Percentiles rank a stretch among this genome's conserved stretches.
Conservation (phyloP, 1,140 invertebrate species). For the Cydia splendana region DNA sequence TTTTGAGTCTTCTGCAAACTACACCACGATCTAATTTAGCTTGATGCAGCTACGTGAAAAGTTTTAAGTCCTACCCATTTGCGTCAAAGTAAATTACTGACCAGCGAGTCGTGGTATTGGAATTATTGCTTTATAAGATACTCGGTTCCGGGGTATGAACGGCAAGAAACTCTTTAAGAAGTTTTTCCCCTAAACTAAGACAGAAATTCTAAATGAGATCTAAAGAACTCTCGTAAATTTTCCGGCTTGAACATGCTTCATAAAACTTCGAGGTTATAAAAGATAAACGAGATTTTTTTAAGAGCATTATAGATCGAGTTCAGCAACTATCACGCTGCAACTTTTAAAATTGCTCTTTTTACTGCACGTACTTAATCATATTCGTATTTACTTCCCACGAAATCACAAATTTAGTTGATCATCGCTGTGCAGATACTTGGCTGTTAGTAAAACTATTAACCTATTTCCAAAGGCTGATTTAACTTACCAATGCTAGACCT, state of each 20-base stretch:
- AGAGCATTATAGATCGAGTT: no score
- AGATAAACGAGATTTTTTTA: no score
- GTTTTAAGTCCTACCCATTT: constrained; percentile 15
- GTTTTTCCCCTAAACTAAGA: background rate
- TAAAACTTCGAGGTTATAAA: background rate
- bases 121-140: constrained; percentile 13
- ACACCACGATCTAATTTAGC: background rate
- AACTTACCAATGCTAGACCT: background rate
- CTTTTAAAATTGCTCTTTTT: background rate
- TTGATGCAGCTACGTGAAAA: background rate
- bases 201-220: background rate
- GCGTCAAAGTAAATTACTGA: constrained; percentile 22
- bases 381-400: background rate
- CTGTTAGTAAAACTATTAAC: background rate
- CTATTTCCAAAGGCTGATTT: background rate
- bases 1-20: background rate
- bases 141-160: background rate
- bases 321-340: no score
- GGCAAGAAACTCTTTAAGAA: background rate
- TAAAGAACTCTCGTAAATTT: background rate
- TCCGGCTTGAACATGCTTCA: background rate
- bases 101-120: background rate
- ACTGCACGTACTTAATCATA: background rate
- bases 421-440: no score
- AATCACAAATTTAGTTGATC: background rate